Evolutionary conservation across 2,888 invertebrate genomes (phyloP), one percentile per base, ranked within the genome.

Genomic region (Neoscelio sp.): DNA sequence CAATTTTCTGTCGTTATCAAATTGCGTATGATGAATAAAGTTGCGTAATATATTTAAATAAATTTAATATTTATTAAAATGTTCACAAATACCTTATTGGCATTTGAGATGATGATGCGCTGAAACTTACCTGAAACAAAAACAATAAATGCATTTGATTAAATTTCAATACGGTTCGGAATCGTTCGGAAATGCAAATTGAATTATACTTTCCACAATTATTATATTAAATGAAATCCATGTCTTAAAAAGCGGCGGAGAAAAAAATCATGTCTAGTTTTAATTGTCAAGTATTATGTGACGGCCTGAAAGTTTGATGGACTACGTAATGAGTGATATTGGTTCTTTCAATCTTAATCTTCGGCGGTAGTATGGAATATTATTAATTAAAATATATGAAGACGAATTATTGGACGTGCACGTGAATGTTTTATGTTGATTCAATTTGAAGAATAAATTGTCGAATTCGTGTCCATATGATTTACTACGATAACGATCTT

Each of bases 61-160:
- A n/a, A n/a, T n/a, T n/a, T n/a, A n/a, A n/a, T n/a, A n/a, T 33
- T 2, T 38, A 38, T 5, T 17, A 42, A 17, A 15, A 18, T 20
- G 17, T 44, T 44, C 7, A 44, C 44, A 48, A 50, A 64, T 64
- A 50, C 48, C 64, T 64, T 35, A 35, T 48, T 48, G 18, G 2
- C 23, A 15, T 23, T 3, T 6, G 28, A 28, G 8, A 42, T 13
- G 8, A 17, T 6, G 42, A 13, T 30, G 42, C 13, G 42, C 3
- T 58, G 58, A 30, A 50, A 50, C 38, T 46, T 62, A 62, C 62
- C 62, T 62, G 33, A 2, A 62, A 62, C 62, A 62, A 35, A 62
- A 62, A 62, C 10, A 35, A 40, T 35, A 62, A 60, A 60, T 33
- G 20, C 44, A 12, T 12, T n/a, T 30, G 8, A 60, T 60, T 60